These are phyloP conservation scores for Himalopsyche anomala DNA, from an alignment of 2,888 invertebrate species.

Conservation along the genomic window DNA sequence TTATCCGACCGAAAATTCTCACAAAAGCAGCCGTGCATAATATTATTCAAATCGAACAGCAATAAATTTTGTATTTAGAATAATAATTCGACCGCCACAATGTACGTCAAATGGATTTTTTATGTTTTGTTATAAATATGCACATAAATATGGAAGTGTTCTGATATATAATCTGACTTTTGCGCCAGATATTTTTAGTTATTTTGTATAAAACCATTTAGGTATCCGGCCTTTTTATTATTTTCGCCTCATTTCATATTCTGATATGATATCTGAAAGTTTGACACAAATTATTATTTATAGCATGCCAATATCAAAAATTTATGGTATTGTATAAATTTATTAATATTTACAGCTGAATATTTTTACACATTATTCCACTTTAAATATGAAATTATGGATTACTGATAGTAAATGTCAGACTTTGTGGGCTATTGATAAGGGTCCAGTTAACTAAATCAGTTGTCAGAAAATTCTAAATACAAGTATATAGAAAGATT, in stretches of 20 bases:
- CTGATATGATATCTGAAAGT: too few relatives aligned
- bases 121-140: background rate
- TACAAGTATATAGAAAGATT: too few relatives aligned
- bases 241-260: background rate
- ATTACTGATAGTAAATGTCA: too few relatives aligned
- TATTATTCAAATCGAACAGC: background rate
- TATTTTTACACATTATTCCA: too few relatives aligned
- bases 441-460: too few relatives aligned
- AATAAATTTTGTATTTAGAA: conserved; percentile 2
- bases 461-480: too few relatives aligned
- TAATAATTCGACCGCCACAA: background rate
- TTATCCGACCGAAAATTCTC: background rate
- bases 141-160: background rate
- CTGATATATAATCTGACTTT: background rate
- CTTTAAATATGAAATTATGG: too few relatives aligned
- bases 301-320: too few relatives aligned
- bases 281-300: too few relatives aligned
- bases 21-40: background rate
- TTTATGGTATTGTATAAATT: too few relatives aligned
- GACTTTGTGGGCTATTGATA: too few relatives aligned
- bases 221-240: background rate
- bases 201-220: background rate
- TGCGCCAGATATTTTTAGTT: background rate
- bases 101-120: background rate
- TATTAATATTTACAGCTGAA: too few relatives aligned